Conservation (phyloP, 1,140 invertebrate genomes). For the Nasonia giraulti region DNA sequence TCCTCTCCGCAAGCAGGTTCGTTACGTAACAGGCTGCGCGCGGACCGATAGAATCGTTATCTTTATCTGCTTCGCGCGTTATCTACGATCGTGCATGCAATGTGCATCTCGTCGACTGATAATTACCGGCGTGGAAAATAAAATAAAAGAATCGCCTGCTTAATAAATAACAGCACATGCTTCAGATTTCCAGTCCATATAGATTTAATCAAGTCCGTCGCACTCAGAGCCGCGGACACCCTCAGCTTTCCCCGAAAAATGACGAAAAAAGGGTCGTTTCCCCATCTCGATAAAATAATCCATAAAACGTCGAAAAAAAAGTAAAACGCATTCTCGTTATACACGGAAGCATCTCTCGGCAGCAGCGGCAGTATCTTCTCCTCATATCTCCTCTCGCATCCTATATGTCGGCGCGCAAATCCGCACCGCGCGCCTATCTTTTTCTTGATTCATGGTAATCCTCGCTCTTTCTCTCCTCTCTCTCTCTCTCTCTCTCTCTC, state of each 20-base stretch:
- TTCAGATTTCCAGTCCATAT: slow-evolving; percentile 25
- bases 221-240: neutral
- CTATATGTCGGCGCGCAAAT: slow-evolving; percentile 56
- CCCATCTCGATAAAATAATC: slow-evolving; percentile 46
- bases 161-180: slow-evolving; percentile 29
- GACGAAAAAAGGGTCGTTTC: slow-evolving; percentile 22
- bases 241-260: neutral
- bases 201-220: slow-evolving; percentile 39
- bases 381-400: slow-evolving; percentile 47
- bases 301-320: slow-evolving; percentile 35
- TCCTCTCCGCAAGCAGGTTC: no score
- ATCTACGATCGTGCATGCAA: no score
- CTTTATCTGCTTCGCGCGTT: no score
- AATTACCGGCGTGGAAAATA: no score
- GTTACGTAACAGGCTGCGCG: no score
- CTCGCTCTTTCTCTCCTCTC: slow-evolving; percentile 30
- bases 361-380: slow-evolving; percentile 17
- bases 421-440: slow-evolving; percentile 64
- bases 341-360: slow-evolving; percentile 26
- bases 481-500: neutral
- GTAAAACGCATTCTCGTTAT: slow-evolving; percentile 45
- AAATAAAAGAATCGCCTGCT: neutral
- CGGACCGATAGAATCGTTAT: no score
- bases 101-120: no score
- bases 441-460: slow-evolving; percentile 67